Base-by-base conservation (phyloP, 2,888 invertebrate genomes). In the Acronicta leporina region DNA sequence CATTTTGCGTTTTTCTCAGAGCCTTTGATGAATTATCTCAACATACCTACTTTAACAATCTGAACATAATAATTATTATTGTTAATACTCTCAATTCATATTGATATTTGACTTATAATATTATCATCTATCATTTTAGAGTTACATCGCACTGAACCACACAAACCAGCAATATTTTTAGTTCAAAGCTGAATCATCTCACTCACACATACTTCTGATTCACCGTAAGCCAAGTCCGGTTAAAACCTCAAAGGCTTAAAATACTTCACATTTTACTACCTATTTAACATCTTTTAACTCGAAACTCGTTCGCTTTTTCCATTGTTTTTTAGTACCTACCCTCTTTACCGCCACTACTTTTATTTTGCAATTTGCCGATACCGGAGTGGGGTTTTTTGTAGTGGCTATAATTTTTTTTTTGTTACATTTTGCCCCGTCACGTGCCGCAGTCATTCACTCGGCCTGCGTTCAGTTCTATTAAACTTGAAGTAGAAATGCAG, bases 361-460 rank as follows among this genome's bases (percentile, higher is more conserved):
- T 87, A 84, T 90, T 83, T 84, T 81, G 82, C 83, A 87, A 87
- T 89, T 87, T 87, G 79, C 81, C 84, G 83, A 86, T 86, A 84
- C 80, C 79, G 8, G 55, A 58, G 57, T 52, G 66, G 42, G 63
- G 71, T 81, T 83, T 20, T 80, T 84, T 84, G 77, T 76, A 63
- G 53, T 44, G 30, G 40, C 47, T 46, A 27, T 59, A 38, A 33
- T 33, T 11, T 70, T 53, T 79, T 84, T 85, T 88, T 87, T 83
- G 81, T 74, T 75, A 80, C 82, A 79, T 85, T 89, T 84, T 80
- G 79, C 80, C 77, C 79, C 77, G 81, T 82, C 85, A 80, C 81
- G 79, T 78, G 74, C 83, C 81, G 80, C 84, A 84, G 85, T 83
- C 87, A 85, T 87, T 87, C 85, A 85, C 82, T 83, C 75, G 82